Evolutionary conservation across 1,140 invertebrate species (phyloP), one percentile per base, ranked within the genome.

Genomic region (Anoplolepis gracilipes): DNA sequence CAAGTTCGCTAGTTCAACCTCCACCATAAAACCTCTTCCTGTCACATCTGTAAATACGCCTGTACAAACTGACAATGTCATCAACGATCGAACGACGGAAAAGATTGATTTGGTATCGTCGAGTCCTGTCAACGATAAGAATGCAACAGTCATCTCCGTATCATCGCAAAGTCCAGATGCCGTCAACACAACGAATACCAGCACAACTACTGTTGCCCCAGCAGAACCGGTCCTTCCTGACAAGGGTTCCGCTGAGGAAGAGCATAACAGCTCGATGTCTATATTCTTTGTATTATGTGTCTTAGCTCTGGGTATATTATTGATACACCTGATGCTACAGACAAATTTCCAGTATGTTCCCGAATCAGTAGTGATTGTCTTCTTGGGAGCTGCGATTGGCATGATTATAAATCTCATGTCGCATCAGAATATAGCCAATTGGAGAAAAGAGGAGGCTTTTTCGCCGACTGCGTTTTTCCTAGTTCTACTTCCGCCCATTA

Each of bases 381-480:
- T 99, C 92, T 95, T 99, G 19, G 99, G 99, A 82, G 98, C 97
- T 57, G 95, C 98, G 0, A 99, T 99, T 92, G 99, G 99, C 8
- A 96, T 99, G 85, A 96, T 98, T 39, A 96, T 99, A 75, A 99
- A 99, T 93, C 94, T 99, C 6, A 97, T 99, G 96, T 98, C 98
- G 0, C 97, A 98, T 84, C 97, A 98, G 91, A 98, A 99, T 93
- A 97, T 98, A 90, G 97, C 97, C 55, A 98, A 99, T 94, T 99
- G 98, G 98, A 97, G 97, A 92, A 99, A 98, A 95, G 98, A 99
- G 94, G 99, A 99, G 95, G 98, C 98, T 0, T 99, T 99, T 92
- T 98, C 98, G 16, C 99, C 99, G 0, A 99, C 98, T 65, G 98
- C 98, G 11, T 99, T 99, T 93, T 99, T 99, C 91, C 95, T 99